Percentiles rank a stretch among this genome's conserved stretches.
Conservation (phyloP, 2,797 vertebrate species). For the Galaxias olidus region DNA sequence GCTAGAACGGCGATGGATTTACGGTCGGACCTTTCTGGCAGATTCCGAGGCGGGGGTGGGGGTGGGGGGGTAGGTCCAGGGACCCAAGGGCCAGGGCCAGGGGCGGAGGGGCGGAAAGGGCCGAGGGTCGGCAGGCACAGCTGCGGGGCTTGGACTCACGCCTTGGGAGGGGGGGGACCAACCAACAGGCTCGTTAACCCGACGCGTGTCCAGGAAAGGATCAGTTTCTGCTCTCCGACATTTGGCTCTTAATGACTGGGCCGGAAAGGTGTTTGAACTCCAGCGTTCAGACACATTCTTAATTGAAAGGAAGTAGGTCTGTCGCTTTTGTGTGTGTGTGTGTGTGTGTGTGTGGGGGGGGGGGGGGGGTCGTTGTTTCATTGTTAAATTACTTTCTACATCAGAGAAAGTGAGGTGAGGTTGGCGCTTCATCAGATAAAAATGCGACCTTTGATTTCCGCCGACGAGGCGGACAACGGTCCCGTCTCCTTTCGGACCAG, state of each 20-base stretch:
- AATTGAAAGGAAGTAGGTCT: slow-evolving; percentile 5
- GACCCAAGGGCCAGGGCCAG: slow-evolving; percentile 47
- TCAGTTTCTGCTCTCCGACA: slow-evolving; percentile 43
- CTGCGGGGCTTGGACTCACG: slow-evolving; percentile 48
- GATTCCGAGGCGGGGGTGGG: no score
- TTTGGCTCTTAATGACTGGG: slow-evolving; percentile 44
- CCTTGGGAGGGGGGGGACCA: slow-evolving; percentile 42
- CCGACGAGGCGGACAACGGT: no score
- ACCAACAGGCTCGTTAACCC: slow-evolving; percentile 64
- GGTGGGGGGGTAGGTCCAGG: slow-evolving; percentile 57
- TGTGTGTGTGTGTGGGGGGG: no score
- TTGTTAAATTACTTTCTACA: no score
- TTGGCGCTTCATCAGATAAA: no score
- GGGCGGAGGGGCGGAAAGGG: slow-evolving; percentile 51
- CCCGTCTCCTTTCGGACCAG: no score
- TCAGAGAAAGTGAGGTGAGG: no score
- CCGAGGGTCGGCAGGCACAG: slow-evolving; percentile 46
- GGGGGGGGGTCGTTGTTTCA: no score
- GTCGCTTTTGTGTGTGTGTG: no score
- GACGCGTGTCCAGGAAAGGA: slow-evolving; percentile 64
- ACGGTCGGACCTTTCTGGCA: slow-evolving; percentile 46
- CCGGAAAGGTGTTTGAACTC: slow-evolving; percentile 37
- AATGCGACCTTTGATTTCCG: no score
- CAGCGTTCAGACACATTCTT: slow-evolving; percentile 1
- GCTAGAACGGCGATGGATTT: slow-evolving; percentile 72